Percentiles rank a stretch among this genome's conserved stretches.
These are phyloP conservation scores for Argyresthia albistria DNA, from an alignment of 2,888 invertebrate species.

Conservation along the genomic window DNA sequence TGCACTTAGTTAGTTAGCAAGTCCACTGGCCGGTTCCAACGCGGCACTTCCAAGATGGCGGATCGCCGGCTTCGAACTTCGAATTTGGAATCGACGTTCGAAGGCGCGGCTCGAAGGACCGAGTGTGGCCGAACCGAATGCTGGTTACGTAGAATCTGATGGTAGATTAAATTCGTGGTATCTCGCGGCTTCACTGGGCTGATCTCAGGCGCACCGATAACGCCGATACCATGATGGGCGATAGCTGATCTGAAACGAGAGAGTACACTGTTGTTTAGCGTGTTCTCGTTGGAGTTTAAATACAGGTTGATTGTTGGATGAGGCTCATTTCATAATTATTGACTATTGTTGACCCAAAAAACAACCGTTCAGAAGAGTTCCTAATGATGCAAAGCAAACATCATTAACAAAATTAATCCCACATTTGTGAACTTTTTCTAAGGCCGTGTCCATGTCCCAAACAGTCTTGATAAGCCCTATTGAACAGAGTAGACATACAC, in stretches of 20 bases:
- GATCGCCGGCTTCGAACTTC: neutral
- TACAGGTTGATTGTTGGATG: no score
- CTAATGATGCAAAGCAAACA: no score
- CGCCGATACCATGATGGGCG: slow-evolving; percentile 48
- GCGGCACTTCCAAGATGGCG: slow-evolving; percentile 12
- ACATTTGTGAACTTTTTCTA: no score
- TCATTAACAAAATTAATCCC: no score
- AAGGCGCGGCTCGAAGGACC: slow-evolving; percentile 15
- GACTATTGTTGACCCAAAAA: no score
- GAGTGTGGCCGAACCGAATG: slow-evolving; percentile 16
- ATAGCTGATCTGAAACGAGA: slow-evolving; percentile 47
- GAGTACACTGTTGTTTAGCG: neutral
- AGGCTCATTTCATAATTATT: no score
- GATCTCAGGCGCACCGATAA: slow-evolving; percentile 44
- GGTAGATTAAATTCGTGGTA: slow-evolving; percentile 13
- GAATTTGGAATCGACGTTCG: slow-evolving; percentile 18
- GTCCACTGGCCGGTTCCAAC: slow-evolving; percentile 15
- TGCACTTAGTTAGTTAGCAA: slow-evolving; percentile 20
- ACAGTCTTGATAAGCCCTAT: no score
- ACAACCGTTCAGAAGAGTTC: no score
- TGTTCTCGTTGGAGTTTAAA: no score
- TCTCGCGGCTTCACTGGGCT: slow-evolving; percentile 15
- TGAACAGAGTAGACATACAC: no score
- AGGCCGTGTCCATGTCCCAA: no score
- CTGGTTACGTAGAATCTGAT: slow-evolving; percentile 14